Conservation (phyloP, 30 jellyfish, hydroid and myxozoan genomes). For the Turritopsis rubra region DNA sequence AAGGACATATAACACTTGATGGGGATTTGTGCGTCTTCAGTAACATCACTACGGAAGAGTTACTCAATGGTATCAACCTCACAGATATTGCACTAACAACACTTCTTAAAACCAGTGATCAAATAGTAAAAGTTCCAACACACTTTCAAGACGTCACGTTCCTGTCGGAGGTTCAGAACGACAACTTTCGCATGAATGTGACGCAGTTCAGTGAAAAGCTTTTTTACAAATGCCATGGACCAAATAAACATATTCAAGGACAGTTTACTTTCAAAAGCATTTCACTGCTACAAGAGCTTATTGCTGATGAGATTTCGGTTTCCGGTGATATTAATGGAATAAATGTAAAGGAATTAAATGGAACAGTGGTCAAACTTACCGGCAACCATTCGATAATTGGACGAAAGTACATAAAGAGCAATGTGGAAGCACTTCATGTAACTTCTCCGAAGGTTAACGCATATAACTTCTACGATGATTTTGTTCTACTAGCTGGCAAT, state of each 20-base stretch:
- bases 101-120: constrained; percentile 47
- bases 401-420: no score
- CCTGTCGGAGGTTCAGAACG: background rate
- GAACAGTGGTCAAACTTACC: constrained; percentile 40
- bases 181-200: background rate
- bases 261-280: background rate
- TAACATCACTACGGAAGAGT: constrained; percentile 34
- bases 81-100: constrained; percentile 47
- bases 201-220: constrained; percentile 7
- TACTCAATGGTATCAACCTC: constrained; percentile 41
- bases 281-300: background rate
- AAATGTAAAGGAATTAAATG: background rate
- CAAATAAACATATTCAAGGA: background rate
- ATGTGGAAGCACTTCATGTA: background rate
- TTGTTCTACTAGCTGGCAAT: constrained; percentile 36
- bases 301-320: background rate
- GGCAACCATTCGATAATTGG: constrained; percentile 54
- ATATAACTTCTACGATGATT: constrained; percentile 50
- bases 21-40: constrained; percentile 25
- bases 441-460: constrained; percentile 29
- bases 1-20: constrained; percentile 32
- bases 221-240: constrained; percentile 24
- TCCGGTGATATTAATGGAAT: constrained; percentile 14
- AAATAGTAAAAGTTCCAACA: constrained; percentile 37
- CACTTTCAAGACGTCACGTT: constrained; percentile 13